These are phyloP conservation scores for Pangasius macronema DNA, from an alignment of 2,797 vertebrate genomes.

Conservation along the genomic window DNA sequence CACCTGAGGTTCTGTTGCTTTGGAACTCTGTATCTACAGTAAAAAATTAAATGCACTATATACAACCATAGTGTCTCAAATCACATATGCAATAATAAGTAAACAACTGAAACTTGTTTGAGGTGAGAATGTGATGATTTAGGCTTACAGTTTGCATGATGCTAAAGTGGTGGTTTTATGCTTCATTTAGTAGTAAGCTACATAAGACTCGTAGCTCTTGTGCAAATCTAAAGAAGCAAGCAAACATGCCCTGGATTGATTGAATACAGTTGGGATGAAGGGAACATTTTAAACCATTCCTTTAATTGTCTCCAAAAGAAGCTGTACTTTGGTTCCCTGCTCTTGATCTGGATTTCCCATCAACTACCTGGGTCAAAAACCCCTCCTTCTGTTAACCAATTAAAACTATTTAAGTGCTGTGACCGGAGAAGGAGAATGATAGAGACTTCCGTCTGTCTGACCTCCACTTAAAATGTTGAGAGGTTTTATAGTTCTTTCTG, in stretches of 20 bases:
- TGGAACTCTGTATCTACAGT: neutral
- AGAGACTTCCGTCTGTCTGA: slow-evolving; percentile 60
- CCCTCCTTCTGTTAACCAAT: slow-evolving; percentile 68
- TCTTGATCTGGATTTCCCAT: slow-evolving; percentile 78
- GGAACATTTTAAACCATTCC: neutral
- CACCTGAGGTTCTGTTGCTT: neutral
- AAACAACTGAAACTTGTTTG: slow-evolving; percentile 8
- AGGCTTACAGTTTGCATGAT: neutral
- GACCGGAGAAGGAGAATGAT: slow-evolving; percentile 30
- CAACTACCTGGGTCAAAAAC: slow-evolving; percentile 73
- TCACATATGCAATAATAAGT: neutral
- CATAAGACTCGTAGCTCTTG: neutral
- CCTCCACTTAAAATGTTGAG: slow-evolving; percentile 60
- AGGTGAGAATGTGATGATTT: neutral
- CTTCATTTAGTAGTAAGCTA: slow-evolving; percentile 5
- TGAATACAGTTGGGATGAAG: neutral
- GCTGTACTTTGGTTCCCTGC: slow-evolving; percentile 69
- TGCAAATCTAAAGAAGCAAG: neutral
- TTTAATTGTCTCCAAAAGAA: neutral
- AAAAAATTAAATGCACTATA: neutral
- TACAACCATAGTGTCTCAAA: neutral
- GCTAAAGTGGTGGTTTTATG: slow-evolving; percentile 21
- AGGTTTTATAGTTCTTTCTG: slow-evolving; percentile 64
- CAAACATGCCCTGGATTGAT: neutral
- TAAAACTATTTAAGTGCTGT: slow-evolving; percentile 69